Evolutionary conservation across 2,113 vertebrate species (phyloP).

Genomic region (Sinocyclocheilus grahami): DNA sequence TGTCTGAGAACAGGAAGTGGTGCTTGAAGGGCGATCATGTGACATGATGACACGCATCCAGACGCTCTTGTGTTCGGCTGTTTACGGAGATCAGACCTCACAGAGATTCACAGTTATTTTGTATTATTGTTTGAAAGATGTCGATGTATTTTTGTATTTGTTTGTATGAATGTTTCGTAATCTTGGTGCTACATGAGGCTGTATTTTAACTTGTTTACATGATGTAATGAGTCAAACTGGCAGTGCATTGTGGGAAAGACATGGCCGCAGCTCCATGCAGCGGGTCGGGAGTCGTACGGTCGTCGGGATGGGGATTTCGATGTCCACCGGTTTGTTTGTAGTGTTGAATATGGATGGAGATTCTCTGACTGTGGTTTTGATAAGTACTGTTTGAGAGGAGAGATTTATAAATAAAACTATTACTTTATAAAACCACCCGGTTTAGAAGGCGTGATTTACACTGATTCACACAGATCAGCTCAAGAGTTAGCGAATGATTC

Average conservation of each 20-base stretch:
- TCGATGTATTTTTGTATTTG: constrained; percentile 61
- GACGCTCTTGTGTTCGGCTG: not conserved
- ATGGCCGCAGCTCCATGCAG: not conserved
- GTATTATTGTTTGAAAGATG: constrained; percentile 54
- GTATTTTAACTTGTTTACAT: constrained; percentile 50
- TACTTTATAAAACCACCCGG: not conserved
- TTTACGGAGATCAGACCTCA: constrained; percentile 63
- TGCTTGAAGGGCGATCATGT: constrained; percentile 24
- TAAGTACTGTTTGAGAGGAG: constrained; percentile 35
- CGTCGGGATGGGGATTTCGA: no score
- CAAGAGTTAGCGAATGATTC: not conserved
- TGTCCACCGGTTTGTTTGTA: not conserved
- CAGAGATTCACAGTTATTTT: constrained; percentile 49
- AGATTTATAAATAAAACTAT: constrained; percentile 43
- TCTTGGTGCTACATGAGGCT: constrained; percentile 68
- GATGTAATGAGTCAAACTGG: constrained; percentile 10
- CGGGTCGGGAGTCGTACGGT: not conserved
- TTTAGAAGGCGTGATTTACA: not conserved
- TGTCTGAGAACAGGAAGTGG: not conserved
- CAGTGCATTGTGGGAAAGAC: constrained; percentile 29
- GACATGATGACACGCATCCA: constrained; percentile 21
- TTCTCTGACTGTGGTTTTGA: not conserved
- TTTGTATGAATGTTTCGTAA: constrained; percentile 65
- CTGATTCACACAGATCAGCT: constrained; percentile 25
- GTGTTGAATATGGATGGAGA: constrained; percentile 1